These are phyloP conservation scores for Turdus rufiventris DNA, from an alignment of 2,113 vertebrate species.

Conservation along the genomic window DNA sequence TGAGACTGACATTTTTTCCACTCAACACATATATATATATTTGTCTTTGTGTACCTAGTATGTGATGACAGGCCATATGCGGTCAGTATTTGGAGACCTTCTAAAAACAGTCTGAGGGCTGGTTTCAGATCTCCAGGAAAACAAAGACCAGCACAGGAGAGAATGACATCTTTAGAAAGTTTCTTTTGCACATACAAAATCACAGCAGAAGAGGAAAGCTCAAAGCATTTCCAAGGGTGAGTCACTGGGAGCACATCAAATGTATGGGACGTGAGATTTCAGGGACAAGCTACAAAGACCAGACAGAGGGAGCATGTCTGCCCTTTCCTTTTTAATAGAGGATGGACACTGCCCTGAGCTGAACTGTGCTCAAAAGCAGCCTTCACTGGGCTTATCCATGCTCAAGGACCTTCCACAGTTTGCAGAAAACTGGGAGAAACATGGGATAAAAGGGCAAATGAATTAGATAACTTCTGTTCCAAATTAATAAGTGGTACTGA, in stretches of 20 bases:
- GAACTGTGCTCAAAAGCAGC: background rate
- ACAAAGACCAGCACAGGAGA: background rate
- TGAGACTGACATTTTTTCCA: conserved; percentile 2
- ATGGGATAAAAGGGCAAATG: background rate
- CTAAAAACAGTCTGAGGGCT: background rate
- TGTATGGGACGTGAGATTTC: background rate
- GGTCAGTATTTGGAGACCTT: background rate
- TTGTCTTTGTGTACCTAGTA: background rate
- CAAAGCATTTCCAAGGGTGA: background rate
- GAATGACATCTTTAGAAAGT: background rate
- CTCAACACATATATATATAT: background rate
- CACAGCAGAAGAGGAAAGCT: background rate
- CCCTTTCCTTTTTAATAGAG: background rate
- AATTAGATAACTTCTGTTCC: background rate
- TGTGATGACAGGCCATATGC: background rate
- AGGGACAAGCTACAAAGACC: background rate
- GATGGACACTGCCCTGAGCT: background rate
- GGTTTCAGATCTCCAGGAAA: background rate
- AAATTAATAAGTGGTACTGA: background rate
- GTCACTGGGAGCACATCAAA: background rate
- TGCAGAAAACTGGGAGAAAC: background rate
- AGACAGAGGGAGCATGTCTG: background rate
- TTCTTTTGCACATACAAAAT: background rate
- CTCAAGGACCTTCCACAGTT: background rate
- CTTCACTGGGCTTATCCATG: background rate